phyloP scores from a whole-genome alignment of 1,140 invertebrate species.

The Leptopilina clavipes region DNA sequence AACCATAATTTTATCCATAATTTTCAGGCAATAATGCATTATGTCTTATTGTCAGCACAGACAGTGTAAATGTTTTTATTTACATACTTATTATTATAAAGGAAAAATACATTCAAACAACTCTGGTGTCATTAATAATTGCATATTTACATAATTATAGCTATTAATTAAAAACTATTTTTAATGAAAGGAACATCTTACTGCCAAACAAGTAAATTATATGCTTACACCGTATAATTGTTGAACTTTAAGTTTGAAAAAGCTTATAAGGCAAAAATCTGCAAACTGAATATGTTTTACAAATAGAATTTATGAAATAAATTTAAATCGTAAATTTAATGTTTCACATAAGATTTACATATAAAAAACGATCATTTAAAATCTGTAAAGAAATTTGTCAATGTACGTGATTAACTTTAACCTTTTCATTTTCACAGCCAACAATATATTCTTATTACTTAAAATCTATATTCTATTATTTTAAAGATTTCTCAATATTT shows the following conservation, averaged over 20 bases:
- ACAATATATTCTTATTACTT: slow-evolving; percentile 15
- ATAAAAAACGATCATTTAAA: not conserved
- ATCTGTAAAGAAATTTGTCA: not conserved
- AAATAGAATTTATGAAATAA: no score
- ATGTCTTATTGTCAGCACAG: slow-evolving; percentile 29
- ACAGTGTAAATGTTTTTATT: not conserved
- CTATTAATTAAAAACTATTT: no score
- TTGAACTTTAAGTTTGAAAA: no score
- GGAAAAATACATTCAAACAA: not conserved
- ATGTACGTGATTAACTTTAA: not conserved
- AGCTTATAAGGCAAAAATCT: no score
- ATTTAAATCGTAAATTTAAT: no score
- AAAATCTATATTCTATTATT: slow-evolving; percentile 10
- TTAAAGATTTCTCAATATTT: not conserved
- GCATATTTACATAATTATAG: not conserved
- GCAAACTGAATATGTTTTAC: no score
- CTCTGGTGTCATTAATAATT: not conserved
- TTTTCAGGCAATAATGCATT: not conserved
- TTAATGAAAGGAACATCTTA: no score
- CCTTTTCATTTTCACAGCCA: slow-evolving; percentile 20
- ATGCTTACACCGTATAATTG: no score
- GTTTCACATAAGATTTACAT: not conserved
- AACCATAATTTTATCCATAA: not conserved
- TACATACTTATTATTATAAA: slow-evolving; percentile 1
- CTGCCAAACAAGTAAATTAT: no score